A percentile compares a stretch with the other conserved stretches of the same genome.
These are phyloP conservation scores for Nymphalis c-album DNA, from an alignment of 2,888 invertebrate species.

Conservation along the genomic window DNA sequence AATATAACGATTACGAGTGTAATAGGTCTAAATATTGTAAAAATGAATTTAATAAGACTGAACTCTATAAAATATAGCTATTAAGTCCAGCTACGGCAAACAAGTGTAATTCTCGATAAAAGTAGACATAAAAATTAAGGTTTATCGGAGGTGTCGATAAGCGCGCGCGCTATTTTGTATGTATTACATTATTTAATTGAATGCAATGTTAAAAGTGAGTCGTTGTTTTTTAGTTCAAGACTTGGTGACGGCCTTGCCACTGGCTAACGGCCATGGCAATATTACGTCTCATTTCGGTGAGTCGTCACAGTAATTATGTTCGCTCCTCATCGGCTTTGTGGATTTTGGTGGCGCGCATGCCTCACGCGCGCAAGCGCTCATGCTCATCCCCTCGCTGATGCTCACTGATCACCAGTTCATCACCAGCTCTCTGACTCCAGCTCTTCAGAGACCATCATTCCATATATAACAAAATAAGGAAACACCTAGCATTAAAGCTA, in stretches of 20 bases:
- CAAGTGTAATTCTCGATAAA: conserved; percentile 31
- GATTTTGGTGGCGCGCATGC: conserved; percentile 76
- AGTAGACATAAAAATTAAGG: conserved; percentile 27
- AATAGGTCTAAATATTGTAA: conserved; percentile 40
- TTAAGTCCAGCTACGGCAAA: conserved; percentile 23
- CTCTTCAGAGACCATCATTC: background rate
- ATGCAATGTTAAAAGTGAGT: conserved; percentile 78
- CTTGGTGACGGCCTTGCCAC: conserved; percentile 81
- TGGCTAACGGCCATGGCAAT: conserved; percentile 81
- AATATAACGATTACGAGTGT: conserved; percentile 55
- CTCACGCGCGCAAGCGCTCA: conserved; percentile 62
- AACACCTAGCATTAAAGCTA: background rate
- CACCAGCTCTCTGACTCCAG: background rate
- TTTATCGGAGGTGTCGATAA: conserved; percentile 39
- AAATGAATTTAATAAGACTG: conserved; percentile 35
- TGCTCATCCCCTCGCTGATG: conserved; percentile 46
- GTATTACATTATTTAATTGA: conserved; percentile 48
- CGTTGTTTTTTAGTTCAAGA: conserved; percentile 82
- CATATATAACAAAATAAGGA: background rate
- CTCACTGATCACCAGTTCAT: conserved; percentile 32
- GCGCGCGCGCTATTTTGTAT: conserved; percentile 38
- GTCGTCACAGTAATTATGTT: conserved; percentile 73
- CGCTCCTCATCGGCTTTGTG: conserved; percentile 76
- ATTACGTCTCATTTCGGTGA: conserved; percentile 81
- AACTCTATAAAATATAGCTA: conserved; percentile 32